Conservation (phyloP, 30 jellyfish, hydroid and myxozoan genomes). For the Turritopsis rubra region DNA sequence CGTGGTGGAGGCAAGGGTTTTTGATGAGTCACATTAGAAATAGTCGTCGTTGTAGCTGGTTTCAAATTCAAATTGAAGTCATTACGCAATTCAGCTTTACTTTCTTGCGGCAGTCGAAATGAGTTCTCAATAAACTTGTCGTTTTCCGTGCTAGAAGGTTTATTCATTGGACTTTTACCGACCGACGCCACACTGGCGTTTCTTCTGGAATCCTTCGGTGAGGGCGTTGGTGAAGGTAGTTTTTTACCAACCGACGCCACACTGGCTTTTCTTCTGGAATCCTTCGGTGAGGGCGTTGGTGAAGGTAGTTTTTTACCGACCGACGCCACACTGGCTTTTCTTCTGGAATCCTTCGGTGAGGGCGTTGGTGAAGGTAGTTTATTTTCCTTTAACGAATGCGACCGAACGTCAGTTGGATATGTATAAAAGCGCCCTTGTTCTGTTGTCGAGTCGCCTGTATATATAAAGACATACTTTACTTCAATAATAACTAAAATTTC, state of each 20-base stretch:
- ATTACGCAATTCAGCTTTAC: neutral
- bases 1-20: neutral
- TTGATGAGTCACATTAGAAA: neutral
- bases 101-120: neutral
- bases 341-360: neutral
- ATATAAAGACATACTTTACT: neutral
- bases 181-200: no score
- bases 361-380: neutral
- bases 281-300: no score
- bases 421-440: neutral
- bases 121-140: neutral
- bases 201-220: no score
- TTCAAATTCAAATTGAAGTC: neutral
- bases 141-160: neutral
- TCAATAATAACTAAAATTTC: neutral
- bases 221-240: no score
- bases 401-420: neutral
- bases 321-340: neutral
- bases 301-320: no score
- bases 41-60: neutral
- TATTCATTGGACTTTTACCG: neutral
- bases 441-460: neutral
- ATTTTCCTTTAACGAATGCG: neutral
- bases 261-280: no score
- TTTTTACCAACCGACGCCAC: no score